Conservation (phyloP, 2,888 invertebrate species). For the Drosophila mercatorum region DNA sequence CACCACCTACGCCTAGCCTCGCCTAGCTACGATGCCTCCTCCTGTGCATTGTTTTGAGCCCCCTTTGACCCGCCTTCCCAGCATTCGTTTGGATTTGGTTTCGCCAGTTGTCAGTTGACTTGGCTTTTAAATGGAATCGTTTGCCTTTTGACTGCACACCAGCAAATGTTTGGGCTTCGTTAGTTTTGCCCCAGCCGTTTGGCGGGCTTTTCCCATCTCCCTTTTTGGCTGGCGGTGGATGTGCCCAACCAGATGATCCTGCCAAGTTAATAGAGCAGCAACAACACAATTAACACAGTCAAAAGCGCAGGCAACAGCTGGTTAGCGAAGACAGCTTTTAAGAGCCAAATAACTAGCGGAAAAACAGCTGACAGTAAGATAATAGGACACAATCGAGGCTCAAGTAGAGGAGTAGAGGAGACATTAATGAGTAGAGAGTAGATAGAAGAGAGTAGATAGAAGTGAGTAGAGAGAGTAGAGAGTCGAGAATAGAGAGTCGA, state of each 20-base stretch:
- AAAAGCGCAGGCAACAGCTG: conserved; percentile 25
- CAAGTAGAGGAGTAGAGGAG: neutral
- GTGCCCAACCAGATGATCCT: conserved; percentile 28
- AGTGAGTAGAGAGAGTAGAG: neutral
- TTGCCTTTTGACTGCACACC: conserved; percentile 77
- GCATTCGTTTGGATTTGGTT: conserved; percentile 9
- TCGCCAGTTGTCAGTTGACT: conserved; percentile 65
- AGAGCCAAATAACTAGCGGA: conserved; percentile 7
- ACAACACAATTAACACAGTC: conserved; percentile 50
- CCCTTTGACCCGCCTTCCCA: conserved; percentile 4
- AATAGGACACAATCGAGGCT: neutral
- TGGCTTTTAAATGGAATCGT: conserved; percentile 73
- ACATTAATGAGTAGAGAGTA: neutral
- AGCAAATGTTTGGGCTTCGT: conserved; percentile 76
- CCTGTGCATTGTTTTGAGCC: conserved; percentile 33
- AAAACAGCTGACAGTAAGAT: neutral
- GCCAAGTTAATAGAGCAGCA: conserved; percentile 58
- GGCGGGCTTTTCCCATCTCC: conserved; percentile 6
- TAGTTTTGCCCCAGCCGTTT: conserved; percentile 57
- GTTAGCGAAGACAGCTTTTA: neutral
- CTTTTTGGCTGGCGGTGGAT: neutral
- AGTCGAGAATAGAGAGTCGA: neutral
- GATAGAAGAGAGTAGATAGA: neutral
- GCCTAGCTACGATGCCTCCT: conserved; percentile 3
- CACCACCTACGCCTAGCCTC: neutral